phyloP scores from a whole-genome alignment of 1,140 invertebrate genomes.

The Meloidogyne chitwoodi region DNA sequence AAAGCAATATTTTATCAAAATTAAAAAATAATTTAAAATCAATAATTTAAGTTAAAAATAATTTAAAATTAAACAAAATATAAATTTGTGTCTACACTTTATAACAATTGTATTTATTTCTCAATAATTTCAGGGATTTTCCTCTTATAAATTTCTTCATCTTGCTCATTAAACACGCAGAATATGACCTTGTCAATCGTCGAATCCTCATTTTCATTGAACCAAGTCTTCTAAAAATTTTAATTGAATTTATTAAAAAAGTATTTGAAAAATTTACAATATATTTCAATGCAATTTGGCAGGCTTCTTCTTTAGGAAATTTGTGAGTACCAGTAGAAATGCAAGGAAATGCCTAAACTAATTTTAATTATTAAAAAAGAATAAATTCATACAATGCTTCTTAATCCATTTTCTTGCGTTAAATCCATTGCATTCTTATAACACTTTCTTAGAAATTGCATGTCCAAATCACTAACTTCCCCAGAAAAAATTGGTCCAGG shows the following conservation, averaged over 20 bases:
- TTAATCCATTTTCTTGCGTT: slow-evolving; percentile 19
- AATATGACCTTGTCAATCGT: slow-evolving; percentile 28
- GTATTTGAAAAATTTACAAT: not conserved
- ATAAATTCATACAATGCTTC: slow-evolving; percentile 11
- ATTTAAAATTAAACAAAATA: too few species aligned
- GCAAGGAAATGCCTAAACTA: slow-evolving; percentile 27
- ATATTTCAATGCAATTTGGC: slow-evolving; percentile 21
- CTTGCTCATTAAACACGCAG: slow-evolving; percentile 25
- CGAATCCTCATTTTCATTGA: not conserved
- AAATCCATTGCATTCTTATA: slow-evolving; percentile 29
- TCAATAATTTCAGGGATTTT: slow-evolving; percentile 13
- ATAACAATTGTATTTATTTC: not conserved
- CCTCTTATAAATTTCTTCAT: slow-evolving; percentile 18
- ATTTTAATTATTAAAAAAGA: not conserved
- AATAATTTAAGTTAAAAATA: too few species aligned
- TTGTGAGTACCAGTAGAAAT: slow-evolving; percentile 36
- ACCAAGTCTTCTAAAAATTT: not conserved
- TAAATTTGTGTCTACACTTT: too few species aligned
- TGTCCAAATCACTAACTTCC: slow-evolving; percentile 7
- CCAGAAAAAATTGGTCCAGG: slow-evolving; percentile 14
- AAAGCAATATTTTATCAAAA: too few species aligned
- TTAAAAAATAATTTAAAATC: too few species aligned
- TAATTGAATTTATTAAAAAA: not conserved
- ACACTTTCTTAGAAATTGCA: slow-evolving; percentile 2
- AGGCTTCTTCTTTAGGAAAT: slow-evolving; percentile 29